Conservation (phyloP, 1,140 invertebrate genomes). For the Rhagoletis pomonella region DNA sequence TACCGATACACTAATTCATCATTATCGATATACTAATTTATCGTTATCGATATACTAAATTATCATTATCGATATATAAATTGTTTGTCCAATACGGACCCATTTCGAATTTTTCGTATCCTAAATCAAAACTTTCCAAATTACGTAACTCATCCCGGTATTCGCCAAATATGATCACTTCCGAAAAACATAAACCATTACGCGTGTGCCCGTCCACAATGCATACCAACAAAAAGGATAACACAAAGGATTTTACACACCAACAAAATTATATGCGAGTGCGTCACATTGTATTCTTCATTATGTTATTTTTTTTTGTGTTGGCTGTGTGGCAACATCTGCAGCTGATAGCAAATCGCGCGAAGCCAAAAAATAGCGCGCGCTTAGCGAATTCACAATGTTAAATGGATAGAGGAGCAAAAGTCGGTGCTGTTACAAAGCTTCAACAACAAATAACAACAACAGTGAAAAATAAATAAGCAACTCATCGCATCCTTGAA, state of each 20-base stretch:
- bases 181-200: no score
- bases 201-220: no score
- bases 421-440: neutral
- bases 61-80: no score
- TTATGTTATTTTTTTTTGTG: neutral
- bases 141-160: no score
- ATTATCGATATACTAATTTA: no score
- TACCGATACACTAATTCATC: no score
- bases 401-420: neutral
- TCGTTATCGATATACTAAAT: no score
- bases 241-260: neutral
- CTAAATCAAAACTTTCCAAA: no score
- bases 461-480: neutral
- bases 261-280: neutral
- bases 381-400: neutral
- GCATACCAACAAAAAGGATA: slow-evolving; percentile 13
- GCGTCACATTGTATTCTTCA: neutral
- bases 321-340: slow-evolving; percentile 7
- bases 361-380: neutral
- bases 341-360: slow-evolving; percentile 44
- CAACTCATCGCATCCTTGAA: slow-evolving; percentile 4
- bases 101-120: no score
- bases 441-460: neutral
- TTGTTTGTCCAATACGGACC: no score
- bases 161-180: no score